Evolutionary conservation across 2,888 invertebrate genomes (phyloP), one percentile per base, ranked within the genome.

Genomic region (Alloscopus bannaensis): DNA sequence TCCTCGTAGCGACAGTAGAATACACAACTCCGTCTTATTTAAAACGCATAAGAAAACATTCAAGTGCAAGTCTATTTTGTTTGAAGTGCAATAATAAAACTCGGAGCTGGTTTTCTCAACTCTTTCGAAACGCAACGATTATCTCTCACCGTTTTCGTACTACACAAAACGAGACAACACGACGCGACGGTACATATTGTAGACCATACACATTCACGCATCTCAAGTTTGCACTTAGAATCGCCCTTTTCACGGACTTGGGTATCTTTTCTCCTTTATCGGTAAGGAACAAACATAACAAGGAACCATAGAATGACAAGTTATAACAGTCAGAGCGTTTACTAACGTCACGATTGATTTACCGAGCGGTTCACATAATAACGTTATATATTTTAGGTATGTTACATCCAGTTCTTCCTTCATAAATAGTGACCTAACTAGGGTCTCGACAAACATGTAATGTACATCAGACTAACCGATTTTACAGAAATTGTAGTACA

Each of bases 381-480:
- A n/a, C 18, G 3, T 40, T 20, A 60, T 24, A 60, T 60, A 40
- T 20, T 40, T n/a, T n/a, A n/a, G n/a, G n/a, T n/a, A n/a, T n/a
- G n/a, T n/a, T 22, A 29, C 40, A 31, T 65, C 75, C 75, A 75
- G 75, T 75, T 75, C 75, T 75, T 75, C 68, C 66, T 40, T n/a
- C 26, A 16, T 45, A 45, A n/a, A 16, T 45, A 4, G 3, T n/a
- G n/a, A 45, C 13, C 45, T 45, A 59, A 60, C 64, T 50, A 60
- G 22, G 31, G 18, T 22, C 22, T 59, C 3, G n/a, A 50, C 20
- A 29, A 55, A 59, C 18, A 59, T 18, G 29, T 29, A 31, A 59
- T 47, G 45, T 52, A 45, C 28, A 26, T 26, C 45, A 70, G 16
- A 70, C n/a, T 57, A n/a, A 40, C 28, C 24, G 16, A 28, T 18